Base-by-base conservation (phyloP, 2,797 vertebrate genomes). In the Myotis pilosus region DNA sequence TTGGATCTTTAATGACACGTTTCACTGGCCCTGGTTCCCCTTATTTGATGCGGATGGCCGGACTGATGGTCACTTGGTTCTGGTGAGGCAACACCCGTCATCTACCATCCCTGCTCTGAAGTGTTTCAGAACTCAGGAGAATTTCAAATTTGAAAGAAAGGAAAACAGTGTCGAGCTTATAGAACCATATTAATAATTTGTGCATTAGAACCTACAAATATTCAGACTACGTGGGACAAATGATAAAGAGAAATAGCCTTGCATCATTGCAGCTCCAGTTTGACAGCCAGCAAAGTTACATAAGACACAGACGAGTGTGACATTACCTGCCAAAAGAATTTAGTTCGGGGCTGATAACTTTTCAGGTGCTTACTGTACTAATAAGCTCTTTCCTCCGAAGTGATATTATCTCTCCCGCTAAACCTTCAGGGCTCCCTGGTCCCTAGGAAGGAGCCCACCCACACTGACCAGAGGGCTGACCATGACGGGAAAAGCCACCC, bases 271-370 rank as follows among this genome's bases (percentile, higher is more conserved):
- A 33, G 22, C 16, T 22, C 38, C 60, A 36, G 49, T 51, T 62
- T 75, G 69, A 36, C 6, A 1, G 8, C 49, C 33, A n/a, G 5
- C 20, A 51, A 38, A 60, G 8, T 60, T 69, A 25, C 13, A 5
- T 64, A 51, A 60, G 8, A 81, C 28, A 51, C 11, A 20, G 49
- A 22, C 2, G 3, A 28, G 23, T 55, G 47, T 17, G 41, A 53
- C 0, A 0, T 33, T 3, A n/a, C 36, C 19, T 28, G 36, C 22
- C 3, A 1, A 13, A 71, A 51, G 51, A 79, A 13, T 17, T 62
- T 17, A n/a, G 22, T 49, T 64, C 4, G 0, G 41, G 62, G 41
- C 74, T 60, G 64, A 38, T 64, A 47, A 86, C 15, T 38, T 41
- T 13, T 83, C 51, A 33, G n/a, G 11, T 57, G 9, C 60, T 60